Conservation (phyloP, 2,797 vertebrate species). For the Crenichthys baileyi region DNA sequence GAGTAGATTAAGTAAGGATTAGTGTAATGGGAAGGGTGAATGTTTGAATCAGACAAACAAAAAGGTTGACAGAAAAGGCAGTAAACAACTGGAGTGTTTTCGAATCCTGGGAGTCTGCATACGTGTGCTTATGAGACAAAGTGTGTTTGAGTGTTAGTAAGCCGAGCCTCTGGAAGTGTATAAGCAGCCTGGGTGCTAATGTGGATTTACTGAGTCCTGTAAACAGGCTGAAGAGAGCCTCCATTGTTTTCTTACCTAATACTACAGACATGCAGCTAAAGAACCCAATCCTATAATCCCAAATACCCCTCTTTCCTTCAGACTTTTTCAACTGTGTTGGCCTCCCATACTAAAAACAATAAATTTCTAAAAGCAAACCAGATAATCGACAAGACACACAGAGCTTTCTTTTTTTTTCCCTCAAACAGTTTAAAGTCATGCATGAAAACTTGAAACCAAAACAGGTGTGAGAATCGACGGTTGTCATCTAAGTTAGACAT, state of each 20-base stretch:
- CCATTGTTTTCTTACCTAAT: slow-evolving; percentile 76
- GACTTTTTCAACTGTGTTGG: slow-evolving; percentile 18
- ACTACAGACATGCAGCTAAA: slow-evolving; percentile 49
- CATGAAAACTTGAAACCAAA: not conserved
- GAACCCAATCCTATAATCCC: slow-evolving; percentile 61
- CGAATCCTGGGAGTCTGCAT: not conserved
- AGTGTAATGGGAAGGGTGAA: not conserved
- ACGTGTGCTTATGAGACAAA: not conserved
- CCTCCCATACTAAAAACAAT: not conserved
- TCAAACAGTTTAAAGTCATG: not conserved
- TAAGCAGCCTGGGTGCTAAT: slow-evolving; percentile 54
- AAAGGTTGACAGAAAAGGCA: not conserved
- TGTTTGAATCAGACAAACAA: not conserved
- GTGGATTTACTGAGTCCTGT: slow-evolving; percentile 73
- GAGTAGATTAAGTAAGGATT: not conserved
- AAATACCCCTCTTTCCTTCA: slow-evolving; percentile 44
- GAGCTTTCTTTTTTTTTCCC: not conserved
- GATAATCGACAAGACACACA: not conserved
- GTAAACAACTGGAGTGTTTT: not conserved
- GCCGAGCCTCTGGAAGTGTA: slow-evolving; percentile 12
- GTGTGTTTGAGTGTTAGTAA: slow-evolving; percentile 15
- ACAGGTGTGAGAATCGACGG: not conserved
- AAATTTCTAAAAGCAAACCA: slow-evolving; percentile 4
- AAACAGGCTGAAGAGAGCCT: slow-evolving; percentile 70
- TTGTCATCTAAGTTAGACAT: no score